phyloP scores from a whole-genome alignment of 1,140 invertebrate genomes.

The Drosophila cardini region DNA sequence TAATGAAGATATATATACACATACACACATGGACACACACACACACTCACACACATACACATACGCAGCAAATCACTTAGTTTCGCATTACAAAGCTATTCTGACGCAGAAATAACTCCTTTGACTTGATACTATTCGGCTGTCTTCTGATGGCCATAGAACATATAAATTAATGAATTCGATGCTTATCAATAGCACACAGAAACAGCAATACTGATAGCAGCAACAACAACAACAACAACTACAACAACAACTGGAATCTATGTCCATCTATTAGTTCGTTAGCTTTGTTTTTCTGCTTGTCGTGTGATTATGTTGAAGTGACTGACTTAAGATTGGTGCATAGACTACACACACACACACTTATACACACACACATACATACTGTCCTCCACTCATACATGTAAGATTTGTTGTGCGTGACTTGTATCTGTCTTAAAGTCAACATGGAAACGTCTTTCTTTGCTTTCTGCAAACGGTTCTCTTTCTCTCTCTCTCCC shows the following conservation, averaged over 20 bases:
- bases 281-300: constrained; percentile 65
- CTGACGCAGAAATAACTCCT: constrained; percentile 60
- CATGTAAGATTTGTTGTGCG: constrained; percentile 25
- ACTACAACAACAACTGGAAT: constrained; percentile 35
- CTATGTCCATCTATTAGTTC: constrained; percentile 70
- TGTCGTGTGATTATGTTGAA: constrained; percentile 76
- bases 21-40: constrained; percentile 20
- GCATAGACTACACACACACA: constrained; percentile 17
- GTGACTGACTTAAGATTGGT: constrained; percentile 66
- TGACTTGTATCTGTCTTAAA: constrained; percentile 65
- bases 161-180: constrained; percentile 83
- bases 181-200: constrained; percentile 77
- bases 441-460: constrained; percentile 54
- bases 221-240: constrained; percentile 22
- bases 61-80: constrained; percentile 74
- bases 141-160: constrained; percentile 59
- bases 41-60: constrained; percentile 25
- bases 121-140: constrained; percentile 53
- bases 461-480: constrained; percentile 30
- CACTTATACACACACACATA: neutral
- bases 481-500: neutral
- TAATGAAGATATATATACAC: constrained; percentile 47
- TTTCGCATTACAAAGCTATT: constrained; percentile 81
- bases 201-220: constrained; percentile 27
- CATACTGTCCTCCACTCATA: neutral